Percentiles rank a stretch among this genome's conserved stretches.
These are phyloP conservation scores for Anoura caudifer DNA, from an alignment of 2,113 vertebrate genomes.

Conservation along the genomic window DNA sequence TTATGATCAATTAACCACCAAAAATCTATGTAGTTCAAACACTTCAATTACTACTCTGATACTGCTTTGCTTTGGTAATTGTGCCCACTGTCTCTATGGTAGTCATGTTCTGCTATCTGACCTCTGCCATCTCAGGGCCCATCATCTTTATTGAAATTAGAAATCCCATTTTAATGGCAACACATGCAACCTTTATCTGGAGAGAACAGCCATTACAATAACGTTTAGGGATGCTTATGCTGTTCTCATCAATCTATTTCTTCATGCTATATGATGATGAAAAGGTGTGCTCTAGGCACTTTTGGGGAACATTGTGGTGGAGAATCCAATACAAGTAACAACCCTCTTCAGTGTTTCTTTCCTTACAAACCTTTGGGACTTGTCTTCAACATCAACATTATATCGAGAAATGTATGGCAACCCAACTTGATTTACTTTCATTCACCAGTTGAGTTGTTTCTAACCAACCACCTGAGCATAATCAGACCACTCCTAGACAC, in stretches of 20 bases:
- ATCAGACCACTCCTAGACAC: neutral
- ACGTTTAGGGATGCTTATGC: neutral
- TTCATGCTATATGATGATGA: neutral
- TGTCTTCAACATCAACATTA: neutral
- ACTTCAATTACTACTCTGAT: neutral
- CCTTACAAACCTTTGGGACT: neutral
- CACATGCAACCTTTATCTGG: neutral
- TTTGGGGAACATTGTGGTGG: neutral
- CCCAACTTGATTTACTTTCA: neutral
- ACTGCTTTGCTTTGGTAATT: neutral
- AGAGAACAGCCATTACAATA: neutral
- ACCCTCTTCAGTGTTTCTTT: neutral
- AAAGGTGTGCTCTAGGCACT: neutral
- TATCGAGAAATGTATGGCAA: constrained; percentile 8
- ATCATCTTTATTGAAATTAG: neutral
- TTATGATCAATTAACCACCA: neutral
- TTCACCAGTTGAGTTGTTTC: neutral
- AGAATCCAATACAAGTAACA: neutral
- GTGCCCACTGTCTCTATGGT: neutral
- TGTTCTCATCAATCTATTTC: neutral
- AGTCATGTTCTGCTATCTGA: neutral
- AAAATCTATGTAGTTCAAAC: neutral
- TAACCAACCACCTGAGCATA: neutral
- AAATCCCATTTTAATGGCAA: neutral
- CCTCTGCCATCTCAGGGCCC: neutral